Base-by-base conservation (phyloP, 2,113 vertebrate species). In the Chlamydotis undulata region DNA sequence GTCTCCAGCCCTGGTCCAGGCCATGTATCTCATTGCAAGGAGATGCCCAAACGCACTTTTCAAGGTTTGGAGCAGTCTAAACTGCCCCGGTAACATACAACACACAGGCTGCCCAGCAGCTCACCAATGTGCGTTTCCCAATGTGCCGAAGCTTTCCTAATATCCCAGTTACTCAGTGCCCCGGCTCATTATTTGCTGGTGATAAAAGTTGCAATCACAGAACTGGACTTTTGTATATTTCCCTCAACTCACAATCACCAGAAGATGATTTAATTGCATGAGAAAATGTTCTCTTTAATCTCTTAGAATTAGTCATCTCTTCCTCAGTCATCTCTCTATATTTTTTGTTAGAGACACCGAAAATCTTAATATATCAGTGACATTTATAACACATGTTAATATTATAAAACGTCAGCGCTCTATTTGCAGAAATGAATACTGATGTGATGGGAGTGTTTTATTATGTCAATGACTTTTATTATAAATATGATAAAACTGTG, bases 371-470 rank as follows among this genome's bases (percentile, higher is more conserved):
- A 98, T 98, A 98, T 98, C 98, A 97, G 94, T 98, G 98, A 98
- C 98, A 98, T 98, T 98, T 98, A 97, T 98, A 98, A 98, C 98
- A 98, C 98, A 98, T 98, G 98, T 98, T 98, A 98, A 98, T 98
- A 98, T 96, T 98, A 97, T 92, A 97, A 98, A 97, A 96, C 93
- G 94, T 97, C 97, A 97, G 90, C 59, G 80, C 93, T 97, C 97
- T 98, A 98, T 98, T 98, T 98, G 98, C 96, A 97, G 97, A 97
- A 97, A 97, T 97, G 97, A 98, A 97, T 97, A 97, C 97, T 95
- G 95, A 98, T 98, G 96, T 95, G 97, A 97, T 97, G 96, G 97
- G 96, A 97, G 94, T 95, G 93, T 97, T 98, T 97, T 97, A 97
- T 98, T 98, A 96, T 98, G 96, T 96, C 94, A 96, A 95, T 95